Percentiles rank a stretch among this genome's conserved stretches.
These are phyloP conservation scores for Tortricodes alternella DNA, from an alignment of 2,888 invertebrate genomes.

Conservation along the genomic window DNA sequence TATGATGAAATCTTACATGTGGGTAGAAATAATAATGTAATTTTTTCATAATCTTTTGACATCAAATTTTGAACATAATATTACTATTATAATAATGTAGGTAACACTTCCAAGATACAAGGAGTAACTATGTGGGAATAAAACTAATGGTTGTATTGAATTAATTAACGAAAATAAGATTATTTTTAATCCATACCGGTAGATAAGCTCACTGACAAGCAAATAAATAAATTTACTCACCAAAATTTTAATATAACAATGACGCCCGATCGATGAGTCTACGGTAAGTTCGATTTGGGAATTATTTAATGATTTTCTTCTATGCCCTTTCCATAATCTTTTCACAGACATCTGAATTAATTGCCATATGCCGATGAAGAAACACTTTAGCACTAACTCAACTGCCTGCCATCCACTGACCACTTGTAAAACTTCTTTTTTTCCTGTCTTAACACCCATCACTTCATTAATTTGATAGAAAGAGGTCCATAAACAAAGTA, in stretches of 20 bases:
- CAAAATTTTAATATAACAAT: constrained; percentile 75
- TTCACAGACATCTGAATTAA: constrained; percentile 58
- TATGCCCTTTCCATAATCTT: constrained; percentile 69
- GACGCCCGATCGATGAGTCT: constrained; percentile 70
- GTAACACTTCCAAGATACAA: too few species aligned
- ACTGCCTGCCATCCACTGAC: constrained; percentile 69
- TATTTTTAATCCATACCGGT: not conserved
- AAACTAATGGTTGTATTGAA: not conserved
- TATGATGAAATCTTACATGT: not conserved
- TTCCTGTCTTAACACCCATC: constrained; percentile 52
- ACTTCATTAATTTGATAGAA: too few species aligned
- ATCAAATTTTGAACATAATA: too few species aligned
- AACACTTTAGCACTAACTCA: constrained; percentile 60
- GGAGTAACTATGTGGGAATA: not conserved
- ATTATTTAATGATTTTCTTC: constrained; percentile 55
- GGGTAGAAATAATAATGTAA: too few species aligned
- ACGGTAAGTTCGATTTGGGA: constrained; percentile 65
- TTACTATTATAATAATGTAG: too few species aligned
- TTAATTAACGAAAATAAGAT: not conserved
- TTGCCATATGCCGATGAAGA: constrained; percentile 69
- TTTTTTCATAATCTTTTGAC: too few species aligned
- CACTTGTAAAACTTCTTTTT: constrained; percentile 56
- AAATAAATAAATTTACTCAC: constrained; percentile 44
- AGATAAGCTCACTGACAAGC: not conserved
- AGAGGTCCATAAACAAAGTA: not conserved